Evolutionary conservation across 2,113 vertebrate species (phyloP).

Genomic region (Pagrus major): DNA sequence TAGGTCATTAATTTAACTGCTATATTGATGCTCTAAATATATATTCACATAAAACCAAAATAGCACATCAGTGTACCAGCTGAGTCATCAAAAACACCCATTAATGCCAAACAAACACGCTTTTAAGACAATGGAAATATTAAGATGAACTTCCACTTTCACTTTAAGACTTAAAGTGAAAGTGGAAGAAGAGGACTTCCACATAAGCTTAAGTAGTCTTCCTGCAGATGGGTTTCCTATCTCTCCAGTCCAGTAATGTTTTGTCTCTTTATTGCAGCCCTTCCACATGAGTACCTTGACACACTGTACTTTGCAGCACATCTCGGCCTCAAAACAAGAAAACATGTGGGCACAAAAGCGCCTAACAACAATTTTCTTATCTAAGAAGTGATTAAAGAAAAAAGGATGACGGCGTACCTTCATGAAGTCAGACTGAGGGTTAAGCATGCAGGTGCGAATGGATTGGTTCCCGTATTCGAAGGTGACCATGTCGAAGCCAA

Average conservation of each 20-base stretch:
- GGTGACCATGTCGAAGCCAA: constrained; percentile 88
- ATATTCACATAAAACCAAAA: constrained; percentile 5
- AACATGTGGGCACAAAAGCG: not conserved
- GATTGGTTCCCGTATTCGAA: constrained; percentile 84
- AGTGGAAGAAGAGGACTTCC: too few species aligned
- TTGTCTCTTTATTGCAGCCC: constrained; percentile 12
- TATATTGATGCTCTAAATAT: constrained; percentile 19
- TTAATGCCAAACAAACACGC: not conserved
- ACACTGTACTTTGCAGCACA: constrained; percentile 10
- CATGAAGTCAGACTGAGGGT: constrained; percentile 84
- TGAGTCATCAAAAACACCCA: constrained; percentile 30
- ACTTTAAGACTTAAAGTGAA: too few species aligned
- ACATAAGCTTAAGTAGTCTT: constrained; percentile 12
- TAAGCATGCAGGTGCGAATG: constrained; percentile 90
- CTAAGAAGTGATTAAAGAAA: constrained; percentile 1
- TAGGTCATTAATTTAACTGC: constrained; percentile 6
- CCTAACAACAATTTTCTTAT: not conserved
- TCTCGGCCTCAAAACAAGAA: constrained; percentile 18
- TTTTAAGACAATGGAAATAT: constrained; percentile 23
- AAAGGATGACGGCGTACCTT: constrained; percentile 74
- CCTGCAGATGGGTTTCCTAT: constrained; percentile 20
- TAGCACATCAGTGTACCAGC: not conserved
- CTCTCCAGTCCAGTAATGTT: constrained; percentile 23
- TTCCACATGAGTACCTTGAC: not conserved
- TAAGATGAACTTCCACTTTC: constrained; percentile 18